phyloP scores from a whole-genome alignment of 2,113 vertebrate species.

The Lichenostomus cassidix region DNA sequence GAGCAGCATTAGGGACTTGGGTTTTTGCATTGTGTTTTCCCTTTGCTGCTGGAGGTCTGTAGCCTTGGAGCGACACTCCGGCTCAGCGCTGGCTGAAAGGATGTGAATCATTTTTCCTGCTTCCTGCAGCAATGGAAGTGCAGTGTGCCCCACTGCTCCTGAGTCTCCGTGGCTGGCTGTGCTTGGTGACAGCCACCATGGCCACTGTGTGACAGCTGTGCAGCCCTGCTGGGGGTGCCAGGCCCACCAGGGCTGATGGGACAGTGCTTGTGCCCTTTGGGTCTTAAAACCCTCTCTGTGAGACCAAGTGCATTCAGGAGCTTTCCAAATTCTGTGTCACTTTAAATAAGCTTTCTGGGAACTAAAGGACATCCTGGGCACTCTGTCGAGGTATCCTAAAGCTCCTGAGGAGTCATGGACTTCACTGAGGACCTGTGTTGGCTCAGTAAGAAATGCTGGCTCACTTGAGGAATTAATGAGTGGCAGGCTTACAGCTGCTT shows the following conservation, averaged over 20 bases:
- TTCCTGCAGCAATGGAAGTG: constrained; percentile 1
- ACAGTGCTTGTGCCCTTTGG: background rate
- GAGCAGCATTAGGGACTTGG: background rate
- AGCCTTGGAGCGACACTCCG: background rate
- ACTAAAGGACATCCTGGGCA: background rate
- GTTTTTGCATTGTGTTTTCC: background rate
- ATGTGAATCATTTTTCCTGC: constrained; percentile 35
- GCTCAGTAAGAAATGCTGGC: background rate
- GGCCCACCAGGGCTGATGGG: background rate
- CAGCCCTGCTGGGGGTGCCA: background rate
- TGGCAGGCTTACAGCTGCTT: background rate
- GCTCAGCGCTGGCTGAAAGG: background rate
- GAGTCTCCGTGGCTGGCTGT: background rate
- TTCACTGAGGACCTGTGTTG: background rate
- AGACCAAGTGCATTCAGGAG: background rate
- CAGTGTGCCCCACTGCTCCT: background rate
- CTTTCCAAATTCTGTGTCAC: background rate
- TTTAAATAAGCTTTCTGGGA: background rate
- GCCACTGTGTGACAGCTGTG: rapidly evolving
- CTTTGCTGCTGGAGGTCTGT: background rate
- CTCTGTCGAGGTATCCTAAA: background rate
- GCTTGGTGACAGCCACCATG: background rate
- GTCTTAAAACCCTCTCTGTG: background rate
- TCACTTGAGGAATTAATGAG: background rate
- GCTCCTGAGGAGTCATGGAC: background rate